A percentile compares a stretch with the other conserved stretches of the same genome.
Conservation (phyloP, 2,888 invertebrate genomes). For the Folsomia manolachei region DNA sequence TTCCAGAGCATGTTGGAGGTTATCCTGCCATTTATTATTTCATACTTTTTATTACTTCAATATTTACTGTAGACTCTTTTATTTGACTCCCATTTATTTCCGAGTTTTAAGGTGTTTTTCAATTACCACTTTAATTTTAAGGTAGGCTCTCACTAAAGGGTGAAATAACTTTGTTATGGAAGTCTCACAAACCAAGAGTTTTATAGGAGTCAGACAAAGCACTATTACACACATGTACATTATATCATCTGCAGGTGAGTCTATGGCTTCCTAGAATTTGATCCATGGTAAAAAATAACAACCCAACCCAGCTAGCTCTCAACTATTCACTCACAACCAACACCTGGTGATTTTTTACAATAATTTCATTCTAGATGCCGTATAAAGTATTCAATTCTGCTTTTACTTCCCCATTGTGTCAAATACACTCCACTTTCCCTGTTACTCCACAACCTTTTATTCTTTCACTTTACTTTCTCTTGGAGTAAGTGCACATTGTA, state of each 20-base stretch:
- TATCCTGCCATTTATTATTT: conserved; percentile 40
- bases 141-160: too few species aligned
- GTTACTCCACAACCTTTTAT: neutral
- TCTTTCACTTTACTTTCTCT: neutral
- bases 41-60: conserved; percentile 35
- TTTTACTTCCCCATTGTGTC: neutral
- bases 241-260: too few species aligned
- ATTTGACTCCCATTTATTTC: too few species aligned
- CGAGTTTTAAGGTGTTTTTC: neutral
- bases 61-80: too few species aligned
- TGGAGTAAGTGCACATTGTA: neutral
- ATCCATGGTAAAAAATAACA: too few species aligned
- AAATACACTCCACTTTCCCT: neutral
- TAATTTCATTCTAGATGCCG: neutral
- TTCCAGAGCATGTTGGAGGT: conserved; percentile 12
- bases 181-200: too few species aligned
- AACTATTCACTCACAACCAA: neutral
- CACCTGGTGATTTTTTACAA: neutral
- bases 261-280: too few species aligned
- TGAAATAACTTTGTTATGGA: too few species aligned
- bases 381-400: neutral
- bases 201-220: too few species aligned
- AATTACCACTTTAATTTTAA: neutral
- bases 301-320: neutral
- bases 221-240: too few species aligned